These are phyloP conservation scores for Pipistrellus pipistrellus DNA, from an alignment of 2,797 vertebrate species.

Conservation along the genomic window DNA sequence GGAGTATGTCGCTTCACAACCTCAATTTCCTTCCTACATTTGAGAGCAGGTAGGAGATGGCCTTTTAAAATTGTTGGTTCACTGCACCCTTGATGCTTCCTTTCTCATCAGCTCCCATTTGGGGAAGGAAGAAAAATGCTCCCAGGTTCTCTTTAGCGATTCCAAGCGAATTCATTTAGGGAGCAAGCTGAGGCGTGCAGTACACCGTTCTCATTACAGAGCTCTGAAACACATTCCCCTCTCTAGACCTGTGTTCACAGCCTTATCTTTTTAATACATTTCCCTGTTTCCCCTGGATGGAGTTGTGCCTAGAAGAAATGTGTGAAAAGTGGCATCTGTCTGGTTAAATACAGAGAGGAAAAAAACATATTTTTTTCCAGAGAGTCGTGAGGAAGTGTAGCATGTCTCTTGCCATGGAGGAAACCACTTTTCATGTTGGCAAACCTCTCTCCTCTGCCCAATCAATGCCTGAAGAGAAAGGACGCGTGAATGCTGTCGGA, in stretches of 20 bases:
- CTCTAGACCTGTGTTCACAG: slow-evolving; percentile 88
- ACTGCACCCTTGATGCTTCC: slow-evolving; percentile 87
- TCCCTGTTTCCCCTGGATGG: slow-evolving; percentile 89
- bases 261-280: slow-evolving; percentile 91
- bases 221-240: slow-evolving; percentile 89
- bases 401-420: slow-evolving; percentile 85
- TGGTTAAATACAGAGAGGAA: slow-evolving; percentile 83
- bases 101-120: slow-evolving; percentile 87
- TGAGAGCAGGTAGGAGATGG: slow-evolving; percentile 90
- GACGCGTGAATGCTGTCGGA: slow-evolving; percentile 55
- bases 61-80: slow-evolving; percentile 88
- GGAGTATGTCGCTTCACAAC: slow-evolving; percentile 85
- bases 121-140: slow-evolving; percentile 81
- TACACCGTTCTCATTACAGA: slow-evolving; percentile 90
- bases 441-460: slow-evolving; percentile 85
- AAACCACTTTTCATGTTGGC: slow-evolving; percentile 87
- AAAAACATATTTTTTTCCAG: slow-evolving; percentile 86
- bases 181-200: slow-evolving; percentile 88
- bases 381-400: slow-evolving; percentile 86
- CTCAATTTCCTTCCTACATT: slow-evolving; percentile 86
- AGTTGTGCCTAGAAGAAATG: slow-evolving; percentile 83
- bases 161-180: slow-evolving; percentile 89
- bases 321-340: slow-evolving; percentile 86
- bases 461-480: slow-evolving; percentile 80
- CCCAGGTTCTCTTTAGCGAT: slow-evolving; percentile 89